Conservation (phyloP, 2,797 vertebrate genomes). For the Coendou prehensilis region DNA sequence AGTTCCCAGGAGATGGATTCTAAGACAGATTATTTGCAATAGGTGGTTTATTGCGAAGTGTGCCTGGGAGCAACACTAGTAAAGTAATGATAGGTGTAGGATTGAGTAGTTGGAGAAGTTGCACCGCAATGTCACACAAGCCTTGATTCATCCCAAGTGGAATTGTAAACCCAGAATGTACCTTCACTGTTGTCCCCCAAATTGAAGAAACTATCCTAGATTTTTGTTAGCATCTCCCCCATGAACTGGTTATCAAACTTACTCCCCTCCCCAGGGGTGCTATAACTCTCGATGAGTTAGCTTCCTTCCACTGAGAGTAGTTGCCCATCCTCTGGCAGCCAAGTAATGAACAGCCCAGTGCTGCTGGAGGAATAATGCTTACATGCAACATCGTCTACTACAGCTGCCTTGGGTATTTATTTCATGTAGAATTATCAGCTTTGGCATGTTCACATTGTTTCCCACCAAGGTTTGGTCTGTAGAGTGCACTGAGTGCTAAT, state of each 20-base stretch:
- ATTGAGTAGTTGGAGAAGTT: background rate
- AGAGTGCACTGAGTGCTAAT: no score
- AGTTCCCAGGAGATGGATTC: background rate
- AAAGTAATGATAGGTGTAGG: background rate
- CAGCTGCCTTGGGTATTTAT: background rate
- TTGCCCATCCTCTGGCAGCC: background rate
- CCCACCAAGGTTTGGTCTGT: background rate
- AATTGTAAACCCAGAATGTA: background rate
- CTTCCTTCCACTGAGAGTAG: background rate
- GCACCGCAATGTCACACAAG: no score
- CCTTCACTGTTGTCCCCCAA: background rate
- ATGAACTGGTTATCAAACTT: background rate
- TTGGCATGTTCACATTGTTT: background rate
- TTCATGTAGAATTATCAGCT: background rate
- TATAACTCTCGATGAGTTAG: background rate
- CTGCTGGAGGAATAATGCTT: background rate
- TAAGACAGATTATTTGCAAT: background rate
- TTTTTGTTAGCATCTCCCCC: background rate
- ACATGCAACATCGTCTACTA: background rate
- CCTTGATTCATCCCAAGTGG: background rate
- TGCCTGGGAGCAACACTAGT: background rate
- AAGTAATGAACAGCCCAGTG: background rate
- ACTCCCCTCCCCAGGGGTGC: accelerated
- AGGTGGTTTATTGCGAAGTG: background rate
- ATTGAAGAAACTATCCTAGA: background rate